Percentiles rank a stretch among this genome's conserved stretches.
Evolutionary conservation across 2,888 invertebrate genomes (phyloP).

Genomic region (Schizaphis graminum): DNA sequence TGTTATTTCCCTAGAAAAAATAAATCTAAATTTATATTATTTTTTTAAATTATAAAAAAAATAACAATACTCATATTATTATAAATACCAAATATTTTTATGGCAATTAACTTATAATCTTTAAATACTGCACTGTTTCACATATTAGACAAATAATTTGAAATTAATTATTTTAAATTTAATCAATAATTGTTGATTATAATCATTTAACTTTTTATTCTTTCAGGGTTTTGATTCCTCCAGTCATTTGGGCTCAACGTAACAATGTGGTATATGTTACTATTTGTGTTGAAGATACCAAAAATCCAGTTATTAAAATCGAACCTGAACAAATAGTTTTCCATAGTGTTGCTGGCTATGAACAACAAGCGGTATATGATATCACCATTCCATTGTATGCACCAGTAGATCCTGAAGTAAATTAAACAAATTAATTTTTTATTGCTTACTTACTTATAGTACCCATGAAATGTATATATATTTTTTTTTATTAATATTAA

Average conservation of each 20-base stretch:
- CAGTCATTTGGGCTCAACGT: slow-evolving; percentile 95
- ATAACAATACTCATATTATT: not conserved
- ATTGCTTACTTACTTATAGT: not conserved
- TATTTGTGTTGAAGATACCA: slow-evolving; percentile 90
- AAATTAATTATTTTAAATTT: too few relatives aligned
- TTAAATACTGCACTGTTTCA: not conserved
- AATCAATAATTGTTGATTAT: not conserved
- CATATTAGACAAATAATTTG: not conserved
- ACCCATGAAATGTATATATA: slow-evolving; percentile 13
- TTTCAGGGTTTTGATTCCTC: slow-evolving; percentile 80
- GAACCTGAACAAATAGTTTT: slow-evolving; percentile 69
- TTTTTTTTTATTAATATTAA: slow-evolving; percentile 60
- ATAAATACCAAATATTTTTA: not conserved
- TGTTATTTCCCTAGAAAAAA: not conserved
- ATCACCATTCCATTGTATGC: slow-evolving; percentile 87
- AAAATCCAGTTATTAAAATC: slow-evolving; percentile 80
- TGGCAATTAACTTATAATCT: not conserved
- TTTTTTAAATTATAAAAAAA: not conserved
- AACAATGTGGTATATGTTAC: slow-evolving; percentile 86
- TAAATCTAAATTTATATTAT: not conserved
- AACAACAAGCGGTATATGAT: slow-evolving; percentile 83
- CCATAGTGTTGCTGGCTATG: slow-evolving; percentile 87
- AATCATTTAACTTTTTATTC: slow-evolving; percentile 62
- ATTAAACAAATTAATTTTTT: slow-evolving; percentile 73
- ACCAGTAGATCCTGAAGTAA: slow-evolving; percentile 86